Conservation (phyloP, 2,888 invertebrate genomes). For the Platycheirus rosarum region DNA sequence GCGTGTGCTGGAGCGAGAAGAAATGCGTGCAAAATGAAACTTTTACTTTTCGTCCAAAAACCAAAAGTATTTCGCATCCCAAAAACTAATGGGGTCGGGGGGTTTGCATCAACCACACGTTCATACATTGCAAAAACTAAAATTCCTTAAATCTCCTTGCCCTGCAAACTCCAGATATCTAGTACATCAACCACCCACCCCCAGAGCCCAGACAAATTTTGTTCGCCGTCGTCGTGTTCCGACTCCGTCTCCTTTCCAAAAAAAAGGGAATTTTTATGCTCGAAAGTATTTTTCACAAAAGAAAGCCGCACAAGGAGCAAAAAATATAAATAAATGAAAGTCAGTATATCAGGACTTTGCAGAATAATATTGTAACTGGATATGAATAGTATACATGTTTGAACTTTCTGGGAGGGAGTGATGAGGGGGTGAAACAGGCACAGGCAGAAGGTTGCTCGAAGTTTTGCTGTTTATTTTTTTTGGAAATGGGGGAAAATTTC, state of each 20-base stretch:
- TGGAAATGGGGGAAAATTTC: constrained; percentile 37
- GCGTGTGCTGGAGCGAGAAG: constrained; percentile 32
- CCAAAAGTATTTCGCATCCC: constrained; percentile 53
- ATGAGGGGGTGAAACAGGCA: constrained; percentile 49
- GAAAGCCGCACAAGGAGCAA: constrained; percentile 60
- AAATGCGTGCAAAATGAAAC: constrained; percentile 71
- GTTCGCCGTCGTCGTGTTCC: constrained; percentile 34
- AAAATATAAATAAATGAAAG: constrained; percentile 69
- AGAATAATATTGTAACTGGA: constrained; percentile 73
- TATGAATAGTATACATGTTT: constrained; percentile 65
- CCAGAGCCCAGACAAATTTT: constrained; percentile 48
- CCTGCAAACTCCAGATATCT: constrained; percentile 9
- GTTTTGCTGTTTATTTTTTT: constrained; percentile 44
- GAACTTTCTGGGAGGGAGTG: constrained; percentile 18
- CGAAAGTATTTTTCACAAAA: constrained; percentile 73
- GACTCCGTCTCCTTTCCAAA: constrained; percentile 36
- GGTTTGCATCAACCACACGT: constrained; percentile 64
- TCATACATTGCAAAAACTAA: constrained; percentile 72
- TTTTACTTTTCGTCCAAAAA: constrained; percentile 72
- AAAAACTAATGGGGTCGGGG: constrained; percentile 34
- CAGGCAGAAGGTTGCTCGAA: constrained; percentile 61
- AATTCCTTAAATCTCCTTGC: constrained; percentile 62
- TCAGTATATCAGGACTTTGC: constrained; percentile 74
- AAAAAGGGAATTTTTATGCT: constrained; percentile 62
- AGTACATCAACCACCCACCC: constrained; percentile 16